Percentiles rank a stretch among this genome's conserved stretches.
Conservation (phyloP, 2,113 vertebrate genomes). For the Dolichallabes microphthalmus region DNA sequence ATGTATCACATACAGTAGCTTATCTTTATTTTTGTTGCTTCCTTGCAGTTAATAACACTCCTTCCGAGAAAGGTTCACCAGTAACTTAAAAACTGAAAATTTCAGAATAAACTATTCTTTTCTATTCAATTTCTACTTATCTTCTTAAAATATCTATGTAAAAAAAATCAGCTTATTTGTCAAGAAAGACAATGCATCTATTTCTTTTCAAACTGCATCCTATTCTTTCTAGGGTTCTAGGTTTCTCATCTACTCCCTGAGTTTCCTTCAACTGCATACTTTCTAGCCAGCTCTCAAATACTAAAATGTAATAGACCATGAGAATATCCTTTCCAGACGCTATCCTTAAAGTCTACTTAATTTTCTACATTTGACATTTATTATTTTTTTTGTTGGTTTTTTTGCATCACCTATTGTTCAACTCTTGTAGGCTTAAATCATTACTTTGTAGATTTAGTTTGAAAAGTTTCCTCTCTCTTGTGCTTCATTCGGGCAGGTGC, state of each 20-base stretch:
- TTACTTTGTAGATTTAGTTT: not conserved
- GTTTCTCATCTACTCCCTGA: not conserved
- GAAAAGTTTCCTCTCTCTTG: not conserved
- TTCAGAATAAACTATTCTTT: not conserved
- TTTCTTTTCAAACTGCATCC: too few relatives aligned
- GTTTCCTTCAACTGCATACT: not conserved
- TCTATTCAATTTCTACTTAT: not conserved
- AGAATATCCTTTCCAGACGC: not conserved
- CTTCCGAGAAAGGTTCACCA: too few relatives aligned
- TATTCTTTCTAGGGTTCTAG: not conserved
- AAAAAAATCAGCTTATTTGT: not conserved
- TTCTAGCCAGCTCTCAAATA: not conserved
- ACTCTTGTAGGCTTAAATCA: not conserved
- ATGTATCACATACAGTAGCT: too few relatives aligned
- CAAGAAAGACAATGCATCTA: not conserved
- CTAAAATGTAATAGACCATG: not conserved
- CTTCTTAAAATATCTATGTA: not conserved
- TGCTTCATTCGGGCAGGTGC: not conserved
- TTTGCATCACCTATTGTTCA: not conserved
- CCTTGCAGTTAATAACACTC: too few relatives aligned
- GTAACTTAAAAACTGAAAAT: too few relatives aligned
- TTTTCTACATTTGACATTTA: not conserved
- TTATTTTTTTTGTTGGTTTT: not conserved
- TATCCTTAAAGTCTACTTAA: not conserved
- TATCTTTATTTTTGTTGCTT: too few relatives aligned